Percentiles rank a stretch among this genome's conserved stretches.
Evolutionary conservation across 2,888 invertebrate species (phyloP).

Genomic region (Sisyra nigra): DNA sequence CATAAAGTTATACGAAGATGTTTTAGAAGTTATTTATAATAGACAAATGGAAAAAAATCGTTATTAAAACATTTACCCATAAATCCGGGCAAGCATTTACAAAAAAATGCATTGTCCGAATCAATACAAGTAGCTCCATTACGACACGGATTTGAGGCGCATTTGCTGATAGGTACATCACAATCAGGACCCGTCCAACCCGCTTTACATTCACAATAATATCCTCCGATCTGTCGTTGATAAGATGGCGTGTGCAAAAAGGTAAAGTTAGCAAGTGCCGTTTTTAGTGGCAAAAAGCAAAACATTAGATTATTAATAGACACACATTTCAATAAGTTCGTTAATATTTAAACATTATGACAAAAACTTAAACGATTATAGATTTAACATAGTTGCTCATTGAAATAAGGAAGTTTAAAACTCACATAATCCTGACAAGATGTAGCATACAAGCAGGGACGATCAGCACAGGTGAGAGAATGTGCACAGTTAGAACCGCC

Average conservation of each 20-base stretch:
- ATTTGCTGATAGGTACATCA: constrained; percentile 35
- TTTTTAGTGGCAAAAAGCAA: neutral
- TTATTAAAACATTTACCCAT: constrained; percentile 26
- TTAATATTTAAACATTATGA: neutral
- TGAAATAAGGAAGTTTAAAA: constrained; percentile 16
- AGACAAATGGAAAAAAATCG: neutral
- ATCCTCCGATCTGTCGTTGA: constrained; percentile 29
- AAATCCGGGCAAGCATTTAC: constrained; percentile 40
- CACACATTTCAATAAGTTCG: neutral
- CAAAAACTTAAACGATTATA: too few species aligned
- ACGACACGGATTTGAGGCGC: constrained; percentile 40
- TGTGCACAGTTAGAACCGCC: constrained; percentile 19
- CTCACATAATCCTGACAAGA: constrained; percentile 48
- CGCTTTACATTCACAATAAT: constrained; percentile 51
- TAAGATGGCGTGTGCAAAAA: neutral
- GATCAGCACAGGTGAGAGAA: constrained; percentile 31
- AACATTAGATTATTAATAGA: neutral
- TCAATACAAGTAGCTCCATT: constrained; percentile 47
- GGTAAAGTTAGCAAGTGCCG: neutral
- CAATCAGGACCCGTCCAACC: constrained; percentile 51
- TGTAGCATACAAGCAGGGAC: constrained; percentile 43
- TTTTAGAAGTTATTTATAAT: neutral
- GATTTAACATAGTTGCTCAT: too few species aligned
- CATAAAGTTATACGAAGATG: neutral
- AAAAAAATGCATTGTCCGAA: constrained; percentile 34